Evolutionary conservation across 2,797 vertebrate genomes (phyloP).

Genomic region (Buceros bicornis): DNA sequence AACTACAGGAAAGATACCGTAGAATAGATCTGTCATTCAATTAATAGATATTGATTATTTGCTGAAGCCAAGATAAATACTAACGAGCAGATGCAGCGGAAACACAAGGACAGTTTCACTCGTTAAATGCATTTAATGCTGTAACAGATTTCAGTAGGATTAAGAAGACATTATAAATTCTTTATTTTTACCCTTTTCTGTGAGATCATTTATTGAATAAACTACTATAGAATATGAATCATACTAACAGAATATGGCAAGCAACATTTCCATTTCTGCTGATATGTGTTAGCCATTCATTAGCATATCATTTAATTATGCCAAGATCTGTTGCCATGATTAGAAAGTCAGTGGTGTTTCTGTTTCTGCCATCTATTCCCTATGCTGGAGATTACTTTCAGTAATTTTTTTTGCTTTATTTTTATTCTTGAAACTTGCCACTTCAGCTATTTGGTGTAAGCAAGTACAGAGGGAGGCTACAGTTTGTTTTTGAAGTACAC

Average conservation of each 20-base stretch:
- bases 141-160: background rate
- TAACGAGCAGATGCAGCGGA: background rate
- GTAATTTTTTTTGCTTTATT: background rate
- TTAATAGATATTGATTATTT: background rate
- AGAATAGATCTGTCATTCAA: background rate
- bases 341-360: background rate
- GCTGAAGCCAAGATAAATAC: background rate
- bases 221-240: background rate
- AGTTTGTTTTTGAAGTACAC: constrained; percentile 26
- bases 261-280: background rate
- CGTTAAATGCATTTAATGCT: background rate
- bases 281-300: background rate
- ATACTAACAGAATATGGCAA: background rate
- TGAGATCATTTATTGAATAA: background rate
- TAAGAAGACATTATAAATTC: background rate
- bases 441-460: background rate
- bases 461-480: background rate
- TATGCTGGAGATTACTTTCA: background rate
- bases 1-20: background rate
- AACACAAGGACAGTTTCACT: background rate
- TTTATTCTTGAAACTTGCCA: constrained; percentile 17
- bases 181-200: background rate
- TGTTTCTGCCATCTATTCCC: background rate
- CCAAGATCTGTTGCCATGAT: background rate
- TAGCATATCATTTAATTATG: background rate